Base-by-base conservation (phyloP, 2,797 vertebrate species). In the Rhadinocentrus ornatus region DNA sequence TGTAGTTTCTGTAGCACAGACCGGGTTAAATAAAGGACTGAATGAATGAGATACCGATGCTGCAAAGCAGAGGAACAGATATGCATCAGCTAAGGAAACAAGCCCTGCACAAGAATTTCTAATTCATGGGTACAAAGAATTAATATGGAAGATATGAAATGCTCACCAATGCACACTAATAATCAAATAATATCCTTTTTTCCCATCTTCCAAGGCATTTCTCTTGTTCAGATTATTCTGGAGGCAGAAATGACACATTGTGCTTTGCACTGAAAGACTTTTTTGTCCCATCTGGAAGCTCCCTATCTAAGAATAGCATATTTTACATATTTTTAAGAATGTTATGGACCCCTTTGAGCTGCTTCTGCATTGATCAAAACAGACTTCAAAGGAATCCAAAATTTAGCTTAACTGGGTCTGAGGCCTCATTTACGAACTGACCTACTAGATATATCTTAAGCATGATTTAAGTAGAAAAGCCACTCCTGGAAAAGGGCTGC, bases 1-100 rank as follows among this genome's bases (percentile, higher is more conserved):
- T 11, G 69, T 15, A n/a, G 3, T 53, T 77, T 77, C 54, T 44
- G 34, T 13, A 64, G 69, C 50, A 22, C 54, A 50, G 41, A 65
- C n/a, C 27, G 9, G 6, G 20, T 69, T 56, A 64, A 64, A 58
- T 63, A 15, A 69, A 26, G 15, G 22, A 69, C 27, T 29, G 24
- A 46, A 52, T 31, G 13, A n/a, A 41, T 53, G 24, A 56, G 39
- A 73, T 50, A 62, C 4, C 18, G 18, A 20, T 10, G 35, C 10
- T 56, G 13, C 56, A 27, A 67, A 62, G 0, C 50, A 62, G 48
- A 24, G 12, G 50, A 3, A 39, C 44, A 50, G 13, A 50, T 15
- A 65, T 59, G 35, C 34, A 54, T 32, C 35, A 22, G 27, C 63
- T 41, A 35, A 24, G 20, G 18, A 9, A 27, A 24, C 9, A 20